Base-by-base conservation (phyloP, 2,797 vertebrate genomes). In the Mormyrus proboscirostris region DNA sequence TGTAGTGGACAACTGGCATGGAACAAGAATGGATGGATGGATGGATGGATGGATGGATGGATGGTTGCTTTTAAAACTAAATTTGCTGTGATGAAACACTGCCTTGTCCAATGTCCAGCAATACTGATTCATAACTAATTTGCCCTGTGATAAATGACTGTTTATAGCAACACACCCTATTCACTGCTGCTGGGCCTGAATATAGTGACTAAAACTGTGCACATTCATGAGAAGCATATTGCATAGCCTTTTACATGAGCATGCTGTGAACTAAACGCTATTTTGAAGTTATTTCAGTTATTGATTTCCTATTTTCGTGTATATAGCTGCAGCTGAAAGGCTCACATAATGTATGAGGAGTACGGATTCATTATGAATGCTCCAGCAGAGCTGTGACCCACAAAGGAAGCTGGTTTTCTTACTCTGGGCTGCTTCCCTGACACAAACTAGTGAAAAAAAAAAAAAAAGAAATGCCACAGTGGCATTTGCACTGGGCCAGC, bases 391-490 rank as follows among this genome's bases (percentile, higher is more conserved):
- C 73, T 47, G 16, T 47, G 41, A 79, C 41, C 10, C 73, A 79
- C 33, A 79, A 79, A 19, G 16, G 73, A 41, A 79, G 73, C 73
- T 44, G 38, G 19, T 79, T 79, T 79, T 79, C 73, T 79, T 41
- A 9, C 73, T 79, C 10, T 82, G 33, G 55, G 73, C 41, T 49
- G 86, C 76, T 88, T 88, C 53, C 57, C 53, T 44, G 33, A 65
- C 19, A 51, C 47, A 84, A 82, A 29, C 47, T 79, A 65, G 62
- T 84, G 41, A 88, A 33, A 33, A 33, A 33, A 33, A 29, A 29
- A 29, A 33, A 33, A 79, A 79, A 44, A 69, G 44, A 85, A 84
- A 90, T 88, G 89, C 87, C 87, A 90, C 44, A 53, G 25, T 88
- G 87, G 44, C 89, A 89, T 88, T 85, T 89, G 33, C 76, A 41